Evolutionary conservation across 2,113 vertebrate species (phyloP), one percentile per base, ranked within the genome.

Genomic region (Felis chaus): DNA sequence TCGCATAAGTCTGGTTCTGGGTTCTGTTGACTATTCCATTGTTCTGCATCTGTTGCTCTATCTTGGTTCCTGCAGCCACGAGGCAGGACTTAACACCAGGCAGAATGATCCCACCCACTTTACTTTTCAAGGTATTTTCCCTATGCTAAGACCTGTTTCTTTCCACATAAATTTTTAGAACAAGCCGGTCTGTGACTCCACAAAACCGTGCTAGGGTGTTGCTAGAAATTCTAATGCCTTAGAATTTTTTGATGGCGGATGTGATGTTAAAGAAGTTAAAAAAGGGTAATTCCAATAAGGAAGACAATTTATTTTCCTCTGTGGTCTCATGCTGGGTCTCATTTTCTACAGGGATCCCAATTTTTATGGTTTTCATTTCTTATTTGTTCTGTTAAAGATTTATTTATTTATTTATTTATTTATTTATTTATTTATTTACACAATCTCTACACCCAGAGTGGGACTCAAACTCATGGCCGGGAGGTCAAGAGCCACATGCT

Each of bases 121-220:
- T 94, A 78, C 53, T 92, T 92, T 85, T 90, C 80, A 95, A 12
- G 65, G 69, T 91, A 7, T 83, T 94, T 96, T 82, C 71, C 33
- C 23, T 92, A 10, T 78, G 85, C 63, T 61, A 79, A 71, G 55
- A n/a, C 27, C 65, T 53, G 12, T 55, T 92, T 33, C n/a, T 82
- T 90, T 39, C 48, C 73, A 63, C 33, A 55, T 65, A 50, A 81
- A n/a, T 31, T 92, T 96, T 94, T 78, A 87, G 25, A 79, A 84
- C 86, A 90, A 86, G 21, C 39, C 55, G 71, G 57, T 53, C 33
- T 92, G 27, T 76, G 50, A 94, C 41, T 81, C 27, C 39, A 69
- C 88, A 86, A 89, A 82, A 25, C 18, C 57, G 11, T 53, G 48
- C 45, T 65, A 45, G 15, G 29, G 79, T 92, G 50, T 97, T 81